Conservation (phyloP, 1,140 invertebrate species). For the Drosophila simulans region DNA sequence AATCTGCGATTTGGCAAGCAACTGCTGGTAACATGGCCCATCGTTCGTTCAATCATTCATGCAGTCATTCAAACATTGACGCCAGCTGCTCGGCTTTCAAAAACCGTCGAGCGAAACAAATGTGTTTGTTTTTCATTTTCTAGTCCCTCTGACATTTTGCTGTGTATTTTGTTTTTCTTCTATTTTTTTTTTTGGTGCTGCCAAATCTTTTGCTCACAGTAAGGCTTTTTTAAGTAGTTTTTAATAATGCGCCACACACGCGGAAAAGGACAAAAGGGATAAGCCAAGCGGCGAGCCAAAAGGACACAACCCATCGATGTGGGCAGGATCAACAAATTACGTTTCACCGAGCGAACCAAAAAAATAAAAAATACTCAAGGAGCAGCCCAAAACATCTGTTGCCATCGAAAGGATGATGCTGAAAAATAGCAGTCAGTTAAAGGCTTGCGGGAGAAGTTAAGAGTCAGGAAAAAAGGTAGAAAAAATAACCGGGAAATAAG, state of each 20-base stretch:
- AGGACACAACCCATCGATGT: conserved; percentile 45
- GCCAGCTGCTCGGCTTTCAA: conserved; percentile 53
- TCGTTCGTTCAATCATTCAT: conserved; percentile 72
- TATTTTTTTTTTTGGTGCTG: conserved; percentile 7
- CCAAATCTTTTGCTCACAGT: conserved; percentile 46
- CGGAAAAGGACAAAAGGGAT: conserved; percentile 62
- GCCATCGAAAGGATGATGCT: conserved; percentile 43
- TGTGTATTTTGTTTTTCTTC: conserved; percentile 8
- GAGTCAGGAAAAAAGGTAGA: conserved; percentile 12
- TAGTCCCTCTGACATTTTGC: conserved; percentile 48
- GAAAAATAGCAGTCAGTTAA: conserved; percentile 33
- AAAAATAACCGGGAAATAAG: conserved; percentile 14
- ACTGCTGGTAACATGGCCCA: conserved; percentile 30
- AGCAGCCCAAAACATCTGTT: conserved; percentile 41
- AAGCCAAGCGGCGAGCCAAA: conserved; percentile 41
- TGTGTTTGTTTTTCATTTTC: conserved; percentile 78
- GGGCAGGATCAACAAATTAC: conserved; percentile 54
- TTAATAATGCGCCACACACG: conserved; percentile 73
- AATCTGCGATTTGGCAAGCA: conserved; percentile 57
- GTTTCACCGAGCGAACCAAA: conserved; percentile 14
- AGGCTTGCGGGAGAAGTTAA: conserved; percentile 14
- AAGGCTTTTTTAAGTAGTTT: conserved; percentile 76
- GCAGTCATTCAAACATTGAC: conserved; percentile 73
- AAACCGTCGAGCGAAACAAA: conserved; percentile 53
- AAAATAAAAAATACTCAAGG: conserved; percentile 2